Evolutionary conservation across 2,797 vertebrate genomes (phyloP).

Genomic region (Manis pentadactyla): DNA sequence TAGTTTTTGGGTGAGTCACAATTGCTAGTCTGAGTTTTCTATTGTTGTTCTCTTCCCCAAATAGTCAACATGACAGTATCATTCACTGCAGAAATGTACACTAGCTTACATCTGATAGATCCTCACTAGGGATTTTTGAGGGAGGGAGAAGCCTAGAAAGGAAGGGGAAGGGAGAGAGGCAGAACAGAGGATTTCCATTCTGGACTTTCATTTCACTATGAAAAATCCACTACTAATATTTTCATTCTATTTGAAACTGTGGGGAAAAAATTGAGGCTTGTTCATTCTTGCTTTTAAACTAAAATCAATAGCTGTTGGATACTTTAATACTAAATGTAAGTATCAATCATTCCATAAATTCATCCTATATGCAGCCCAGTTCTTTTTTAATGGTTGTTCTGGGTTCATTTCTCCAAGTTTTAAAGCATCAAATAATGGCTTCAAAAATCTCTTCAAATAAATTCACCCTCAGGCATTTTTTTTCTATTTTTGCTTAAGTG

Average conservation of each 20-base stretch:
- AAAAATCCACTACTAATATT: neutral
- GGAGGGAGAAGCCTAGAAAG: neutral
- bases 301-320: neutral
- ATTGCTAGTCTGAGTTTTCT: neutral
- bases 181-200: neutral
- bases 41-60: neutral
- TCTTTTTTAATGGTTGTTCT: neutral
- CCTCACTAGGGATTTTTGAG: neutral
- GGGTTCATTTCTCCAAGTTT: slow-evolving; percentile 15
- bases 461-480: neutral
- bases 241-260: slow-evolving; percentile 19
- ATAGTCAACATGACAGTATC: neutral
- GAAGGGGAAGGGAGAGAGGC: neutral
- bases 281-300: neutral
- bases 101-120: neutral
- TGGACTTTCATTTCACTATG: neutral
- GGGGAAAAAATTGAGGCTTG: neutral
- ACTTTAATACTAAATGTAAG: neutral
- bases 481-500: neutral
- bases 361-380: neutral
- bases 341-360: neutral
- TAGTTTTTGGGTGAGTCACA: slow-evolving; percentile 8
- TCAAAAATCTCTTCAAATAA: slow-evolving; percentile 34
- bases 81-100: neutral
- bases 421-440: neutral